Evolutionary conservation across 2,113 vertebrate species (phyloP).

Genomic region (Misgurnus anguillicaudatus): DNA sequence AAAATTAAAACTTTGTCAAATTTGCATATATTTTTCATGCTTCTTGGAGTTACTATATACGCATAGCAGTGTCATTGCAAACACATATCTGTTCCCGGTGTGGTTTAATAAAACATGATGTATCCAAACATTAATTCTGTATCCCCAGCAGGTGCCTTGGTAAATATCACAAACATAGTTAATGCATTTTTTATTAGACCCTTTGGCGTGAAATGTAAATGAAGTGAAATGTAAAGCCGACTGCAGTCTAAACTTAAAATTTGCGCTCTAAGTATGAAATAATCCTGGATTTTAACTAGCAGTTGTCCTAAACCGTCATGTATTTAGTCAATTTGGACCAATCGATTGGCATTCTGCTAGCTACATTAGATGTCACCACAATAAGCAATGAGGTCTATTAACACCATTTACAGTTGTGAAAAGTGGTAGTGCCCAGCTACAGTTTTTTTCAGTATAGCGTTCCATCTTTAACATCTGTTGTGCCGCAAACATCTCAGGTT

Average conservation of each 20-base stretch:
- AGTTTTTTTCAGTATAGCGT: too few relatives aligned
- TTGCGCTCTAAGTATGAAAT: neutral
- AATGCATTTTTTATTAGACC: conserved; percentile 11
- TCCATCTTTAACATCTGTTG: conserved; percentile 7
- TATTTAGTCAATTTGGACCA: neutral
- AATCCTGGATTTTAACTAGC: neutral
- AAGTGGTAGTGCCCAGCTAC: too few relatives aligned
- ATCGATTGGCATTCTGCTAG: neutral
- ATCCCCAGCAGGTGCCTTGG: neutral
- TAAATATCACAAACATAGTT: conserved; percentile 27
- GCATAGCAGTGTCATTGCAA: neutral
- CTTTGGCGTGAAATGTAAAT: conserved; percentile 11
- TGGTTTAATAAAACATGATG: conserved; percentile 33
- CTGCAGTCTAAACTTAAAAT: neutral
- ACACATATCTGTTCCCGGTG: neutral
- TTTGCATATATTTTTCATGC: neutral
- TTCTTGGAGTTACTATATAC: neutral
- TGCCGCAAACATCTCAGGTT: conserved; percentile 18
- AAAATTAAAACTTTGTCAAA: too few relatives aligned
- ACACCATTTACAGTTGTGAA: too few relatives aligned
- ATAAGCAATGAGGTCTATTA: neutral
- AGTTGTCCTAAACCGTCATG: neutral
- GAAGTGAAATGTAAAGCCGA: neutral
- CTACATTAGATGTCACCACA: neutral
- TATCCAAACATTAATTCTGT: conserved; percentile 9